Evolutionary conservation across 2,797 vertebrate species (phyloP).

Genomic region (Coreius guichenoti): DNA sequence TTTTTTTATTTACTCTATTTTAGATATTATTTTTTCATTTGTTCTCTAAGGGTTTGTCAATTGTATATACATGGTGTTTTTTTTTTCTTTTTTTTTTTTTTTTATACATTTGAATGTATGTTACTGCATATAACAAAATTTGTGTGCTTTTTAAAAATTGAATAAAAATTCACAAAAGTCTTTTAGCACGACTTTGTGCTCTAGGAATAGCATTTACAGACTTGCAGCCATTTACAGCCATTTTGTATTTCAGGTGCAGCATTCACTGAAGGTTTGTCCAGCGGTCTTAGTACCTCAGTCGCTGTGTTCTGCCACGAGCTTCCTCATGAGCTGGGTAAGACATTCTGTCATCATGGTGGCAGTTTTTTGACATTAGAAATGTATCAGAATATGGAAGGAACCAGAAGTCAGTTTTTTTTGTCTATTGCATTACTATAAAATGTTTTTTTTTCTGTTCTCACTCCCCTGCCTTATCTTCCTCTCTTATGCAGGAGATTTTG

Average conservation of each 20-base stretch:
- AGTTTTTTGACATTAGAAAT: not conserved
- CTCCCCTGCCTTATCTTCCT: not conserved
- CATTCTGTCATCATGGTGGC: not conserved
- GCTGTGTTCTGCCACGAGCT: slow-evolving; percentile 98
- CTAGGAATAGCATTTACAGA: not conserved
- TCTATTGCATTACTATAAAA: not conserved
- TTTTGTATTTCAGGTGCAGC: slow-evolving; percentile 84
- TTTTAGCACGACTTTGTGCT: not conserved
- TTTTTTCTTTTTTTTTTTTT: not conserved
- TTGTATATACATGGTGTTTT: too few relatives aligned
- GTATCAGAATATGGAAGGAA: not conserved
- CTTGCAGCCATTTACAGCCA: not conserved
- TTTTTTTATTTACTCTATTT: too few relatives aligned
- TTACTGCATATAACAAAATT: not conserved
- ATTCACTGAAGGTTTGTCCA: slow-evolving; percentile 93
- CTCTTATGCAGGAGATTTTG: slow-evolving; percentile 88
- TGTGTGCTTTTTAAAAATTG: not conserved
- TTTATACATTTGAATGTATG: not conserved
- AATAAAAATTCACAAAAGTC: not conserved
- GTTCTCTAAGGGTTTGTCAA: too few relatives aligned
- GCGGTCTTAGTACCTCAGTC: slow-evolving; percentile 95
- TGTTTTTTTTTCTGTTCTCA: not conserved
- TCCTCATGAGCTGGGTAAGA: slow-evolving; percentile 94
- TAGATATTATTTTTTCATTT: too few relatives aligned
- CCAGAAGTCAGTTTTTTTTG: not conserved